Evolutionary conservation across 2,888 invertebrate species (phyloP), one percentile per base, ranked within the genome.

Genomic region (Ophion ellenae): DNA sequence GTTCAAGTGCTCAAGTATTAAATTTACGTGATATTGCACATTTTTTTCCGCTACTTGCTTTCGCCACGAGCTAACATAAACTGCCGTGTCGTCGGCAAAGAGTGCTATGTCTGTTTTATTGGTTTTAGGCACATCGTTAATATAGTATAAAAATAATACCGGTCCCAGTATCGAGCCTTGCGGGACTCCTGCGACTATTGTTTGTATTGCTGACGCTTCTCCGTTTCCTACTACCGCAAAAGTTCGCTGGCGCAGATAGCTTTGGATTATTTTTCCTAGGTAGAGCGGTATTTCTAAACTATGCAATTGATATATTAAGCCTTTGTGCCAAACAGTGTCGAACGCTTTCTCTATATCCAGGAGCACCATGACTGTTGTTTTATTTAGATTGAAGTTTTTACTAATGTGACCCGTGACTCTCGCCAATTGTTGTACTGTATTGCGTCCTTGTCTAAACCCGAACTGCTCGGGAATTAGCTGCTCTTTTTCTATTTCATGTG

Each of bases 281-380:
- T 67, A 77, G 4, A 2, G 10, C 2, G 77, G 59, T 1, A 77
- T 57, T 7, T 67, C 20, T 5, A 64, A 17, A 40, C 24, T 11
- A 73, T 20, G 7, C 10, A 90, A 77, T 85, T 88, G 89, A 53
- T 73, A 80, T 0, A 90, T 78, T 0, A 91, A 88, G 0, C 86
- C 89, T n/a, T 45, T 40, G 45, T 69, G 69, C 69, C 69, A 69
- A 0, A 47, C 69, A 6, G 67, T 40, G 73, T 90, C 89, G 61
- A 91, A 91, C 0, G 91, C 91, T 71, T 89, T 89, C 47, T 88
- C 88, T 9, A 90, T 85, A 61, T 91, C 90, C 2, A 91, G 64
- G 4, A 91, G 79, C 1, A 87, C 76, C 1, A 88, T 76, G 2
- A 80, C 83, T 17, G 89, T 88, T 14, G 76, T 63, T 69, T 88